These are phyloP conservation scores for Drosophila quinaria DNA, from an alignment of 2,888 invertebrate species.

Conservation along the genomic window DNA sequence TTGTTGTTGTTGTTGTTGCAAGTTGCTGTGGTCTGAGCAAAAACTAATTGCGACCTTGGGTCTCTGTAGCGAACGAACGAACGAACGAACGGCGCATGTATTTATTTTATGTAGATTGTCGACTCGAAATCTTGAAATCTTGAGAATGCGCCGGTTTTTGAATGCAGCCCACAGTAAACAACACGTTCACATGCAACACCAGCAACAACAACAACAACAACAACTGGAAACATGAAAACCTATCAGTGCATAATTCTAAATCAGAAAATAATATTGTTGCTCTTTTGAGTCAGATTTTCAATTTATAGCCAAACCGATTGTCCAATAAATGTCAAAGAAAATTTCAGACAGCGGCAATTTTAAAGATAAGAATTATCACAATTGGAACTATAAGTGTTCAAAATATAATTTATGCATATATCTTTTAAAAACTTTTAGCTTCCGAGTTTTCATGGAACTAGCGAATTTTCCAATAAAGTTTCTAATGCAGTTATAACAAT, in stretches of 20 bases:
- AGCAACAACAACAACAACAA: conserved; percentile 18
- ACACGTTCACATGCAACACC: conserved; percentile 57
- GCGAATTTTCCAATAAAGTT: neutral
- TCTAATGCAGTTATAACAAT: neutral
- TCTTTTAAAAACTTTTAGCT: neutral
- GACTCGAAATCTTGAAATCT: conserved; percentile 31
- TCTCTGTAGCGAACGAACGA: conserved; percentile 31
- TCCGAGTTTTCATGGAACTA: neutral
- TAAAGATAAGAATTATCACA: conserved; percentile 1
- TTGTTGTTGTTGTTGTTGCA: conserved; percentile 24
- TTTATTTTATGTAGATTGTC: conserved; percentile 41
- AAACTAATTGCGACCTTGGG: conserved; percentile 78
- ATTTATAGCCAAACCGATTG: conserved; percentile 32
- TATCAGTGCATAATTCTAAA: conserved; percentile 42
- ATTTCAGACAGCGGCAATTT: neutral
- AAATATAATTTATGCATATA: too few species aligned
- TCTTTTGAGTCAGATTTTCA: conserved; percentile 12
- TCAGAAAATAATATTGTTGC: conserved; percentile 30
- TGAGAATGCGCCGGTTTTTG: conserved; percentile 41
- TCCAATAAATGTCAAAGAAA: conserved; percentile 32
- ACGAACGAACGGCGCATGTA: conserved; percentile 53
- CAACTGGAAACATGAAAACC: conserved; percentile 19
- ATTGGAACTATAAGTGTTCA: neutral
- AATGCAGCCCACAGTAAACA: conserved; percentile 25
- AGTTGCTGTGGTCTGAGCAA: conserved; percentile 48